phyloP scores from a whole-genome alignment of 2,113 vertebrate genomes.

The Lethenteron camtschaticum region DNA sequence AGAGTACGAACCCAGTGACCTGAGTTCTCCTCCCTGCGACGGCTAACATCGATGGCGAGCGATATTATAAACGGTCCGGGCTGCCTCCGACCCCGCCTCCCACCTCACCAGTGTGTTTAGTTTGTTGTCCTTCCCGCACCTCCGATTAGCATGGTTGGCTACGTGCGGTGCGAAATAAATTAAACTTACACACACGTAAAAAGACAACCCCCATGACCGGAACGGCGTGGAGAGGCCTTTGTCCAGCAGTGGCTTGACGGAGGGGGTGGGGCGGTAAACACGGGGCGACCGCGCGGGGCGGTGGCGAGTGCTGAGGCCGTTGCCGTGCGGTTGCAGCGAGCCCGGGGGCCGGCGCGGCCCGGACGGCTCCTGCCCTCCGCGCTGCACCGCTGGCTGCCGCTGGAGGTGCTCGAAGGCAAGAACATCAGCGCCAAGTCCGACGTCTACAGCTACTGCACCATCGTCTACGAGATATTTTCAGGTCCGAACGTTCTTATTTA shows the following conservation, averaged over 20 bases:
- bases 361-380: slow-evolving; percentile 13
- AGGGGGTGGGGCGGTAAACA: too few relatives aligned
- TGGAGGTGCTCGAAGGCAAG: slow-evolving; percentile 20
- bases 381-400: slow-evolving; percentile 29
- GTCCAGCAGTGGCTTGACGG: too few relatives aligned
- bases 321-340: neutral
- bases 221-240: too few relatives aligned
- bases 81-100: too few relatives aligned
- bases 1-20: too few relatives aligned
- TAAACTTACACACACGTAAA: too few relatives aligned
- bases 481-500: slow-evolving; percentile 14
- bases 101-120: too few relatives aligned
- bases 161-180: too few relatives aligned
- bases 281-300: neutral
- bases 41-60: too few relatives aligned
- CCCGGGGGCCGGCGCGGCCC: slow-evolving; percentile 2
- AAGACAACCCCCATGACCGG: too few relatives aligned
- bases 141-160: neutral
- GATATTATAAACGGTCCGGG: too few relatives aligned
- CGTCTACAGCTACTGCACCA: slow-evolving; percentile 27
- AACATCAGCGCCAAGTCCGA: slow-evolving; percentile 21
- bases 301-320: neutral
- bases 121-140: neutral
- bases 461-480: slow-evolving; percentile 28
- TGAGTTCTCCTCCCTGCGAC: too few relatives aligned